Percentiles rank a stretch among this genome's conserved stretches.
These are phyloP conservation scores for Cyclopterus lumpus DNA, from an alignment of 2,797 vertebrate genomes.

Conservation along the genomic window DNA sequence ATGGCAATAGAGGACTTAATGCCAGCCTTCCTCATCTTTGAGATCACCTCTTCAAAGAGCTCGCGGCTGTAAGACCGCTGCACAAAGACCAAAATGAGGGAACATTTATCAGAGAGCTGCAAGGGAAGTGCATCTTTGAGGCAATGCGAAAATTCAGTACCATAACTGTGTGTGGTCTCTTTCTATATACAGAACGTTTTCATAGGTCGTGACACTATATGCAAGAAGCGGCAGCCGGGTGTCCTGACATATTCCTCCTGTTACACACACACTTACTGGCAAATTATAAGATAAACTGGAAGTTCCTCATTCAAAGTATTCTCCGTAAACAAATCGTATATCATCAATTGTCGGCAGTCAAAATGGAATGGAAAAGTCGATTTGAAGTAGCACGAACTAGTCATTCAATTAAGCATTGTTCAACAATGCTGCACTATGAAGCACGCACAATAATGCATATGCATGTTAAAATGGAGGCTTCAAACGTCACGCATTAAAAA, in stretches of 20 bases:
- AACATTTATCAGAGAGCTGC: not conserved
- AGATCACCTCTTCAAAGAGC: conserved; percentile 98
- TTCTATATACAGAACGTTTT: not conserved
- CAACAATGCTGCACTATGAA: not conserved
- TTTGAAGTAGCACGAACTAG: not conserved
- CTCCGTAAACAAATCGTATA: not conserved
- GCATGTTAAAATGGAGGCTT: not conserved
- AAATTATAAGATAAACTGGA: not conserved
- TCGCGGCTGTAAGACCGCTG: conserved; percentile 98
- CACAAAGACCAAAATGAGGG: conserved; percentile 5
- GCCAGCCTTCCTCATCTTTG: conserved; percentile 98
- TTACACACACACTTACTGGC: not conserved
- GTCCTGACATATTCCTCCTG: not conserved
- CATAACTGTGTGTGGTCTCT: not conserved
- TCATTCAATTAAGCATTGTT: not conserved
- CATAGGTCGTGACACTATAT: not conserved
- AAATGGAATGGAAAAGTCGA: not conserved
- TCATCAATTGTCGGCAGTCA: not conserved
- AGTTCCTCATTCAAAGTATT: not conserved
- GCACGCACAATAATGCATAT: not conserved
- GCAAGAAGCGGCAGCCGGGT: fast-evolving
- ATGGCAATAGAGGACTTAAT: conserved; percentile 99
- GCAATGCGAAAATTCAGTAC: not conserved
- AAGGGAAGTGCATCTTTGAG: not conserved
- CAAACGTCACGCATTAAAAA: not conserved